Percentiles rank a stretch among this genome's conserved stretches.
phyloP scores from a whole-genome alignment of 2,888 invertebrate genomes.

The Didymodactylos carnosus region DNA sequence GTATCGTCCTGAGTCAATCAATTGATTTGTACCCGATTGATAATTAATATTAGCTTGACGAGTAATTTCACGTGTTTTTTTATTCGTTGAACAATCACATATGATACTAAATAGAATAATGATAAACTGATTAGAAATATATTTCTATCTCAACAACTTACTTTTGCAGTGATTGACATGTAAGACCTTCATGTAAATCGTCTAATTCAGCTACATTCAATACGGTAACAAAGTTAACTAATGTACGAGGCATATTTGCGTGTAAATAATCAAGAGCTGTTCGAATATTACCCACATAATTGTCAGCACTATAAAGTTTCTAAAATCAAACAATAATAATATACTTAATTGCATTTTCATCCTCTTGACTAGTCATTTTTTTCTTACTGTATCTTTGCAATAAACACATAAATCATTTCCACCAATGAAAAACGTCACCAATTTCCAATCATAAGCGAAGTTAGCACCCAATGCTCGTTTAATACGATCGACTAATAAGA shows the following conservation, averaged over 20 bases:
- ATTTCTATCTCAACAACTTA: neutral
- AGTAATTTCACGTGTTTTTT: neutral
- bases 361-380: neutral
- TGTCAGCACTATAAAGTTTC: constrained; percentile 18
- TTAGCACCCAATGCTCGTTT: constrained; percentile 12
- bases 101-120: neutral
- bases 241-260: constrained; percentile 24
- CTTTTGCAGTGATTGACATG: neutral
- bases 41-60: constrained; percentile 15
- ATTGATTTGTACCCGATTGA: constrained; percentile 18
- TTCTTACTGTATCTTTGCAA: constrained; percentile 16
- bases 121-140: too few relatives aligned
- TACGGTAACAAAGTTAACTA: constrained; percentile 28
- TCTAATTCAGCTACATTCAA: constrained; percentile 25
- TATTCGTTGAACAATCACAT: neutral
- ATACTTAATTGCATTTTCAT: constrained; percentile 6
- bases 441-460: constrained; percentile 19
- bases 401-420: constrained; percentile 19
- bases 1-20: constrained; percentile 23
- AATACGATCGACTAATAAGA: constrained; percentile 15
- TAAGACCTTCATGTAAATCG: constrained; percentile 15
- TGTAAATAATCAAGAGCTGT: constrained; percentile 25
- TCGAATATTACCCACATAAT: constrained; percentile 20
- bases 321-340: constrained; percentile 1
- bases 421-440: constrained; percentile 19